Evolutionary conservation across 1,140 invertebrate species (phyloP).

Genomic region (Drosophila gunungcola): DNA sequence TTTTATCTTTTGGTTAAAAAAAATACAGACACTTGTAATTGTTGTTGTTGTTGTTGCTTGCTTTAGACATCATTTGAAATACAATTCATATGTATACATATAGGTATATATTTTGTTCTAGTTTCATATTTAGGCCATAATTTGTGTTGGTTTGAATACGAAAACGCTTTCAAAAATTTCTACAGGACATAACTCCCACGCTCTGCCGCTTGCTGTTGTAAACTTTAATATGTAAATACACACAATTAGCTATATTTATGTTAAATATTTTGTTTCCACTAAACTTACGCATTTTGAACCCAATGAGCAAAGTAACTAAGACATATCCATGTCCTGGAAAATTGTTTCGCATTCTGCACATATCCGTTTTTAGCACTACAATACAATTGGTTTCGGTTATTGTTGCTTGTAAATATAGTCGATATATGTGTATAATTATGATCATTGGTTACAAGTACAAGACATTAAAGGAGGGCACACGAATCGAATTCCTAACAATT

Average conservation of each 20-base stretch:
- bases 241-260: conserved; percentile 60
- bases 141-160: conserved; percentile 56
- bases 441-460: conserved; percentile 46
- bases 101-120: conserved; percentile 16
- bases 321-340: conserved; percentile 36
- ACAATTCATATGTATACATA: conserved; percentile 19
- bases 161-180: conserved; percentile 74
- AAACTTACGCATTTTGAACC: conserved; percentile 39
- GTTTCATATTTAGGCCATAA: conserved; percentile 39
- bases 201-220: conserved; percentile 42
- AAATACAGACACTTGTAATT: conserved; percentile 70
- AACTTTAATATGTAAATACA: conserved; percentile 81
- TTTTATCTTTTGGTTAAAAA: conserved; percentile 40
- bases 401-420: conserved; percentile 47
- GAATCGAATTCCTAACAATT: conserved; percentile 46
- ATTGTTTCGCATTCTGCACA: conserved; percentile 11
- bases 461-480: conserved; percentile 65
- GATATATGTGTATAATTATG: conserved; percentile 35
- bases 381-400: conserved; percentile 38
- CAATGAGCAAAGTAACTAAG: conserved; percentile 72
- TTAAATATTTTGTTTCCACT: conserved; percentile 32
- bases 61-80: conserved; percentile 34
- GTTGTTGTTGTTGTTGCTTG: conserved; percentile 50
- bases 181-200: conserved; percentile 48
- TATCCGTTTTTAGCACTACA: conserved; percentile 34